Evolutionary conservation across 2,113 vertebrate species (phyloP).

Genomic region (Pteropus alecto): DNA sequence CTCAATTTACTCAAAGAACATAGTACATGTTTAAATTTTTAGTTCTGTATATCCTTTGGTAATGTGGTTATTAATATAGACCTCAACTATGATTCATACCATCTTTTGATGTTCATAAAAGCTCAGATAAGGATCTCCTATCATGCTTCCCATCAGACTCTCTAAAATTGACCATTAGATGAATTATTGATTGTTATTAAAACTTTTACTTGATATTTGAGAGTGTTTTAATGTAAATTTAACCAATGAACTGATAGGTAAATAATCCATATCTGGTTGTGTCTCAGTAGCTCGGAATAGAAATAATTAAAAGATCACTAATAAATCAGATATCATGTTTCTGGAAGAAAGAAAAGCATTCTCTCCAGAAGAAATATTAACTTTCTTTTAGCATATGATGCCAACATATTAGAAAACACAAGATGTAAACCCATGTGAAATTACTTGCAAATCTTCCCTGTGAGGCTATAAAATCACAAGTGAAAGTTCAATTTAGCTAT

Average conservation of each 20-base stretch:
- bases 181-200: slow-evolving; percentile 42
- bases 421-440: not conserved
- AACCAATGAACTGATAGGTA: not conserved
- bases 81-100: not conserved
- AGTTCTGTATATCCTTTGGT: not conserved
- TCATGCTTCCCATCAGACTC: not conserved
- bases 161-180: slow-evolving; percentile 7
- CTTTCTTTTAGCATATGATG: not conserved
- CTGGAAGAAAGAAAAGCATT: not conserved
- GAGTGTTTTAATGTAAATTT: not conserved
- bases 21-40: not conserved
- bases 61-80: not conserved
- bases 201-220: slow-evolving; percentile 11
- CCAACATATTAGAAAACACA: not conserved
- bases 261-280: not conserved
- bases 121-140: not conserved
- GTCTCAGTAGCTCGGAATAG: not conserved
- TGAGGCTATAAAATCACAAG: not conserved
- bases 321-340: not conserved
- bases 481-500: not conserved
- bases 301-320: not conserved
- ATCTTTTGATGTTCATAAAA: not conserved
- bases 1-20: not conserved
- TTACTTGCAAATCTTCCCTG: not conserved
- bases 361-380: not conserved